Conservation (phyloP, 2,113 vertebrate genomes). For the Spermophilus dauricus region DNA sequence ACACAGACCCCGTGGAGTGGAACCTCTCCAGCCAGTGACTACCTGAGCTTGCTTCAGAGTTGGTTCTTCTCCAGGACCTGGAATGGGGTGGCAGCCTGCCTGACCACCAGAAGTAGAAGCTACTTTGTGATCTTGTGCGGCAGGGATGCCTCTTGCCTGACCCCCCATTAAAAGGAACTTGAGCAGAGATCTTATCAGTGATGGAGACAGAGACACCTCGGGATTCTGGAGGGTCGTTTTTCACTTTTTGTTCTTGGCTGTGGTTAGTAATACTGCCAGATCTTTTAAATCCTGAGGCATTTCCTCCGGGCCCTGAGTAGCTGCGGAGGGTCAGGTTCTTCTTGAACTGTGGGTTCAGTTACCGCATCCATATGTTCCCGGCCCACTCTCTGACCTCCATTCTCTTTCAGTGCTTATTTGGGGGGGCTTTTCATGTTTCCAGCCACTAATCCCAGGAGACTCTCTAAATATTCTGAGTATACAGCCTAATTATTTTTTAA, state of each 20-base stretch:
- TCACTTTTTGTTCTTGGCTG: conserved; percentile 44
- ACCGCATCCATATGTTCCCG: conserved; percentile 72
- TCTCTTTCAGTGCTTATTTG: conserved; percentile 59
- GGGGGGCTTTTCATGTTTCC: conserved; percentile 58
- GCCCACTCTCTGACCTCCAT: conserved; percentile 65
- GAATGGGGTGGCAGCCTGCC: not conserved
- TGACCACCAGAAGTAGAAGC: not conserved
- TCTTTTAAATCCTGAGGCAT: conserved; percentile 37
- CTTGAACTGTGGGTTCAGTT: conserved; percentile 72
- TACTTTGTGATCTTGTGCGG: rapidly evolving
- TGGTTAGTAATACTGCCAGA: not conserved
- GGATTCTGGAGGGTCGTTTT: conserved; percentile 18
- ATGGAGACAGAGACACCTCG: conserved; percentile 42
- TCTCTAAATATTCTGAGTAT: conserved; percentile 8
- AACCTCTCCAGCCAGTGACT: not conserved
- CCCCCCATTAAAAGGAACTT: conserved; percentile 20
- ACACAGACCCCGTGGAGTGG: rapidly evolving
- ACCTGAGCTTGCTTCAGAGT: not conserved
- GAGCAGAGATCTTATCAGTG: conserved; percentile 43
- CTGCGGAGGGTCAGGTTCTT: conserved; percentile 70
- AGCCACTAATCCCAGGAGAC: conserved; percentile 63
- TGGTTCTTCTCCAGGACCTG: not conserved
- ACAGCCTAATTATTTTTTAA: not conserved
- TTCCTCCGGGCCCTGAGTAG: conserved; percentile 9
- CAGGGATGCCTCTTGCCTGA: not conserved